Evolutionary conservation across 23 tunicate species (phyloP).

Genomic region (Corella eumyota): DNA sequence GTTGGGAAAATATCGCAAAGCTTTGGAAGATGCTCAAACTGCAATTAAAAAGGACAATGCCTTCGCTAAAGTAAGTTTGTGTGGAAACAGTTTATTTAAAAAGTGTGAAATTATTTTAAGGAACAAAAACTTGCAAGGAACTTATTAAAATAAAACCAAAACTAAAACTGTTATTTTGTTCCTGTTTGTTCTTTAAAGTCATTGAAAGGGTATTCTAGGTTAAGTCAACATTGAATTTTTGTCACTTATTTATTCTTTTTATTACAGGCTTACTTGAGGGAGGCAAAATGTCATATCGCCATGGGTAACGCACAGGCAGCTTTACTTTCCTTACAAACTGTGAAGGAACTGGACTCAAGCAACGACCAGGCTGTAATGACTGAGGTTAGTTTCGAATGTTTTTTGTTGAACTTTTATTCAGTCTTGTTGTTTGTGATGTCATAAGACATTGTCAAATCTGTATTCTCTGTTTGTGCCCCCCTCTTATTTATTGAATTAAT

Average conservation of each 20-base stretch:
- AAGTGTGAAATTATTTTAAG: neutral
- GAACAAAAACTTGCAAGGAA: neutral
- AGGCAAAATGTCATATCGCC: conserved; percentile 88
- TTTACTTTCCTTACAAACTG: conserved; percentile 54
- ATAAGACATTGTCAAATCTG: too few species aligned
- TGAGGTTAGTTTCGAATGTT: conserved; percentile 61
- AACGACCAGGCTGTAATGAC: conserved; percentile 44
- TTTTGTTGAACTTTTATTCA: too few species aligned
- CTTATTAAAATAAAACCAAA: neutral
- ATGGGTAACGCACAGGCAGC: conserved; percentile 75
- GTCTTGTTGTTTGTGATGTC: too few species aligned
- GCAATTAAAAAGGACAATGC: conserved; percentile 36
- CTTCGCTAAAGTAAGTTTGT: conserved; percentile 33
- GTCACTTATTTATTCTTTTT: neutral
- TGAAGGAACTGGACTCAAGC: conserved; percentile 54
- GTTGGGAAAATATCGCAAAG: conserved; percentile 50
- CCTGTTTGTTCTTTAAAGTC: too few species aligned
- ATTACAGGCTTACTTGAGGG: conserved; percentile 58
- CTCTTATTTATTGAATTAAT: too few species aligned
- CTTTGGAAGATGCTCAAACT: conserved; percentile 71
- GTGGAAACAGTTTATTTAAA: neutral
- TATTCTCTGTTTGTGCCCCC: too few species aligned
- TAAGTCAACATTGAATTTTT: neutral
- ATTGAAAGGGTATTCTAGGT: too few species aligned
- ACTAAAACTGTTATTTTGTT: too few species aligned